phyloP scores from a whole-genome alignment of 2,113 vertebrate genomes.

The Lycaon pictus region DNA sequence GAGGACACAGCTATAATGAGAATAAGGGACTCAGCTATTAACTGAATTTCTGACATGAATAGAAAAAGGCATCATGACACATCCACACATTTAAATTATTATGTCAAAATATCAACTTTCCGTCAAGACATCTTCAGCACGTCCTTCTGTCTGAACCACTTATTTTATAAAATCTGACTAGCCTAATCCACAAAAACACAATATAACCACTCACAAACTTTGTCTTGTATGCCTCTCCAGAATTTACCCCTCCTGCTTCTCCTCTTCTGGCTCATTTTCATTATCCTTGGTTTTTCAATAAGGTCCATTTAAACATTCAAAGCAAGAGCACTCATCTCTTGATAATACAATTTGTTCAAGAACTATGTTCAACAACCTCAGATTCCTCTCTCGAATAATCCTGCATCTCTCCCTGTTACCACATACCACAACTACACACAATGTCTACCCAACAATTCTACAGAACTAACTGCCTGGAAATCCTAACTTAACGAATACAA shows the following conservation, averaged over 20 bases:
- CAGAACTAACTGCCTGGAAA: background rate
- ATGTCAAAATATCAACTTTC: background rate
- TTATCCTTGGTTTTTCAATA: background rate
- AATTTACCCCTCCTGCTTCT: background rate
- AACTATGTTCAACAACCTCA: background rate
- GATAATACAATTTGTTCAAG: background rate
- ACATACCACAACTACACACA: background rate
- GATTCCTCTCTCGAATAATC: background rate
- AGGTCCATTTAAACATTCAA: background rate
- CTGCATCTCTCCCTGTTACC: background rate
- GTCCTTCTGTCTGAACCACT: background rate
- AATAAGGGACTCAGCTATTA: background rate
- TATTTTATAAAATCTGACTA: background rate
- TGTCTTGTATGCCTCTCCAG: background rate
- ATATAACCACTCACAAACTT: background rate
- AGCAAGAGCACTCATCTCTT: background rate
- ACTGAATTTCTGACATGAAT: constrained; percentile 31
- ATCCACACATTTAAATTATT: background rate
- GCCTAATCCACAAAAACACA: background rate
- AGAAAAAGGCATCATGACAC: background rate
- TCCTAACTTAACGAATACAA: background rate
- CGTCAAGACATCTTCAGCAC: background rate
- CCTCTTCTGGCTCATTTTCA: background rate
- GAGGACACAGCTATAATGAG: background rate
- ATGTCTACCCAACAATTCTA: background rate